Evolutionary conservation across 2,888 invertebrate species (phyloP).

Genomic region (Eupithecia subumbrata): DNA sequence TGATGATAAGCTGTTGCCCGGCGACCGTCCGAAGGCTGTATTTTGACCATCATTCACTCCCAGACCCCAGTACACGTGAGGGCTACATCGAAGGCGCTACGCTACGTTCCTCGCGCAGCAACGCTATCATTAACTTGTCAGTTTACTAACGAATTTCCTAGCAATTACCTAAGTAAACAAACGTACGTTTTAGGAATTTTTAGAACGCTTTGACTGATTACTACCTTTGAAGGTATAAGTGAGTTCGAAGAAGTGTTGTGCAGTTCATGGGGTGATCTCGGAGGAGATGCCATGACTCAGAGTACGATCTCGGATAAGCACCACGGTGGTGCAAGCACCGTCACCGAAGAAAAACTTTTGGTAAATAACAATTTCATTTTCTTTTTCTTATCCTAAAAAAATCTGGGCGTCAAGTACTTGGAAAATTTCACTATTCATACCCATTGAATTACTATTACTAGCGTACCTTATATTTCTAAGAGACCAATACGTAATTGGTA

Average conservation of each 20-base stretch:
- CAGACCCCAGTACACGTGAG: constrained; percentile 77
- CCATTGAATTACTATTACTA: too few species aligned
- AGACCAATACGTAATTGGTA: not conserved
- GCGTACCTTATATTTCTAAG: constrained; percentile 3
- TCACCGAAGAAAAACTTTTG: constrained; percentile 79
- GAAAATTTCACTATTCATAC: not conserved
- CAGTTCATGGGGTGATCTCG: constrained; percentile 33
- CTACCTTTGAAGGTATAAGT: constrained; percentile 27
- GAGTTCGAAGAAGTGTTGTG: constrained; percentile 20
- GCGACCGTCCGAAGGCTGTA: constrained; percentile 74
- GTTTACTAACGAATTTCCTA: constrained; percentile 36
- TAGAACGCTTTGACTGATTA: constrained; percentile 36
- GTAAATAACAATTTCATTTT: constrained; percentile 50
- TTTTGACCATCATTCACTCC: constrained; percentile 62
- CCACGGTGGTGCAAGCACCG: constrained; percentile 62
- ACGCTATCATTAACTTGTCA: constrained; percentile 46
- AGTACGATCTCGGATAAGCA: constrained; percentile 68
- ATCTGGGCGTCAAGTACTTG: not conserved
- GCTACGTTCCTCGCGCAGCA: constrained; percentile 31
- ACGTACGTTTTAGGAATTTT: constrained; percentile 22
- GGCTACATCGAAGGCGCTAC: constrained; percentile 56
- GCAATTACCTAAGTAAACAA: constrained; percentile 19
- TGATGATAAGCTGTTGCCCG: constrained; percentile 78
- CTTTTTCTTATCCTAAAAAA: not conserved
- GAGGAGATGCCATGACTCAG: constrained; percentile 74